Percentiles rank a stretch among this genome's conserved stretches.
phyloP scores from a whole-genome alignment of 1,140 invertebrate genomes.

The Cryptotermes secundus region DNA sequence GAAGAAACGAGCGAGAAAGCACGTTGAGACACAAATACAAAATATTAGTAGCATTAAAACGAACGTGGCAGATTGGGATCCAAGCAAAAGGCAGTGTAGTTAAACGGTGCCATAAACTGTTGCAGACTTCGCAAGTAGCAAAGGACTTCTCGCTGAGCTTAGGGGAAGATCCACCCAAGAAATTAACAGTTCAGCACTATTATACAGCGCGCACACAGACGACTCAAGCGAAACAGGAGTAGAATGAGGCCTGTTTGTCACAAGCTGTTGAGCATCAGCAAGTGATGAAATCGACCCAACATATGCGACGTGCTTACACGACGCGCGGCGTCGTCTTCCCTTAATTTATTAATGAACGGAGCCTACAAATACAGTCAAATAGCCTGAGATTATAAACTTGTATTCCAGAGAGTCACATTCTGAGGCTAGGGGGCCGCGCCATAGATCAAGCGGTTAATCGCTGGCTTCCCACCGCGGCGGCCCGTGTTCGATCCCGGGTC shows the following conservation, averaged over 20 bases:
- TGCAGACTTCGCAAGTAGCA: not conserved
- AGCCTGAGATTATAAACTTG: no score
- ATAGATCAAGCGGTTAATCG: no score
- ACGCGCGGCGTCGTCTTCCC: no score
- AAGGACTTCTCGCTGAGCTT: not conserved
- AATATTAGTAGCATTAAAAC: slow-evolving; percentile 33
- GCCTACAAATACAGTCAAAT: no score
- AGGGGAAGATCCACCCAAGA: not conserved
- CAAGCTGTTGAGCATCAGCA: not conserved
- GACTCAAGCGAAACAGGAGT: not conserved
- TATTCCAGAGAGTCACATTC: no score
- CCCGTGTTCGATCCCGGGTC: no score
- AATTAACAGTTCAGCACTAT: not conserved
- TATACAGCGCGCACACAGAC: not conserved
- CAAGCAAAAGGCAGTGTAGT: not conserved
- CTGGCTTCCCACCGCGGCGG: no score
- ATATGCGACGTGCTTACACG: not conserved
- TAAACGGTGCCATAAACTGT: slow-evolving; percentile 21
- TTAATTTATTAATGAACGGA: no score
- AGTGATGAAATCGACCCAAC: not conserved
- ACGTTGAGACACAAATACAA: slow-evolving; percentile 28
- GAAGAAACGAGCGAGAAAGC: not conserved
- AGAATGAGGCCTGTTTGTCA: not conserved
- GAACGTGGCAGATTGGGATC: slow-evolving; percentile 31
- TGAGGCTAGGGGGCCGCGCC: no score